Conservation (phyloP, 2,888 invertebrate species). For the Ypsolopha scabrella region DNA sequence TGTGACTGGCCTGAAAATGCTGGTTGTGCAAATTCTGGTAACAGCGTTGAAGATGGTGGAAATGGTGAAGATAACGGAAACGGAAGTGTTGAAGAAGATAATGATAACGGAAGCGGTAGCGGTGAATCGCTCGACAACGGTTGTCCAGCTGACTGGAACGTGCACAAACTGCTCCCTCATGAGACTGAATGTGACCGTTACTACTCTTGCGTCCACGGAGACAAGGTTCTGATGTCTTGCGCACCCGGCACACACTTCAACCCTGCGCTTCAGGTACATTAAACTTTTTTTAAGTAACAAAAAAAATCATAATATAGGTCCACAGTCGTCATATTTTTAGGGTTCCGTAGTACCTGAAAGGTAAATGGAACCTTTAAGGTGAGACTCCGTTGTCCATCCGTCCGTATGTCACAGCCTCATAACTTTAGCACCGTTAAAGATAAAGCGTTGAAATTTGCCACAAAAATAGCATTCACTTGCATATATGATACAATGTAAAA, state of each 20-base stretch:
- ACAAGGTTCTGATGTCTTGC: constrained; percentile 18
- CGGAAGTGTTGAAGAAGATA: constrained; percentile 4
- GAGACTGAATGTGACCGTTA: constrained; percentile 22
- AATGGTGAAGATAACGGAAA: background rate
- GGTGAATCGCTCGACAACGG: constrained; percentile 17
- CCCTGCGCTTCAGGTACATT: constrained; percentile 16
- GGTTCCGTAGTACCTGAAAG: too few species aligned
- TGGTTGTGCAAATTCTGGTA: constrained; percentile 12
- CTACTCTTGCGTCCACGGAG: constrained; percentile 28
- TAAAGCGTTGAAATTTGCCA: too few species aligned
- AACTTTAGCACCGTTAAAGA: too few species aligned
- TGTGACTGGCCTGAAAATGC: too few species aligned
- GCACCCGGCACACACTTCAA: constrained; percentile 19
- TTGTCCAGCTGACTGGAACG: constrained; percentile 20
- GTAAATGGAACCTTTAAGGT: too few species aligned
- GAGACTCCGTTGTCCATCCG: too few species aligned
- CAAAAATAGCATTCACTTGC: too few species aligned
- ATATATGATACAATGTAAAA: too few species aligned
- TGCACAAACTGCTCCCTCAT: constrained; percentile 25
- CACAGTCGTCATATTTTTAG: too few species aligned
- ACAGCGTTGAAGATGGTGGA: background rate
- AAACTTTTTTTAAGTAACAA: too few species aligned
- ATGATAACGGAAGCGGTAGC: background rate
- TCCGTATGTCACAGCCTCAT: too few species aligned
- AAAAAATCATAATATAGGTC: too few species aligned